Evolutionary conservation across 2,797 vertebrate species (phyloP), one percentile per base, ranked within the genome.

Genomic region (Arctocebus calabarensis): DNA sequence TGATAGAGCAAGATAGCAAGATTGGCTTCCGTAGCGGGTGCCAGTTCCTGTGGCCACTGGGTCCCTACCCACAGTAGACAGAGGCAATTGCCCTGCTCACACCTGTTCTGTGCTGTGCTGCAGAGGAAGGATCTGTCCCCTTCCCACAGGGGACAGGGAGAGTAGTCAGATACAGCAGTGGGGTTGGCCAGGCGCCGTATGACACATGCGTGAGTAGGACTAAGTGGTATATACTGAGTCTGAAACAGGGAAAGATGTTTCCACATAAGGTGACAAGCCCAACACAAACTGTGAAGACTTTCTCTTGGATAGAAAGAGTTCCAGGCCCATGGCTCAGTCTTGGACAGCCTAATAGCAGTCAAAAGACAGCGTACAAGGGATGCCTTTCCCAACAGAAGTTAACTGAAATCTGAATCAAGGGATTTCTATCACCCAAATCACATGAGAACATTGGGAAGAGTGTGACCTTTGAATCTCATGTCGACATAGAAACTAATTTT

Each of bases 321-420:
- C 27, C 37, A 59, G 20, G 19, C 20, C 45, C 3, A 13, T 27
- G 48, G 23, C 7, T 45, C 45, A 55, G 52, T 83, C 25, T 91
- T 23, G 32, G 17, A 2, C 7, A 73, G 37, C 68, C 17, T 16
- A 22, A 13, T 27, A 16, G 9, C 27, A 7, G n/a, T 75, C 59
- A 20, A 57, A 73, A 55, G 3, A 61, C 71, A 55, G 20, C 9
- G n/a, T n/a, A 27, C 4, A 27, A 64, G 59, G 57, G 22, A 71
- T 2, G 32, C 1, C 7, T 71, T 45, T 48, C 71, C 10, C 34
- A 34, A n/a, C 14, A 89, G 34, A 68, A 37, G 9, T 79, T 70
- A 73, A 75, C 52, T 70, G 25, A 90, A 77, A 84, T 82, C 3
- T 68, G 6, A 85, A 43, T 90, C 55, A 68, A 92, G 94, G 74